A percentile compares a stretch with the other conserved stretches of the same genome.
Conservation (phyloP, 1,140 invertebrate species). For the Nylanderia fulva region DNA sequence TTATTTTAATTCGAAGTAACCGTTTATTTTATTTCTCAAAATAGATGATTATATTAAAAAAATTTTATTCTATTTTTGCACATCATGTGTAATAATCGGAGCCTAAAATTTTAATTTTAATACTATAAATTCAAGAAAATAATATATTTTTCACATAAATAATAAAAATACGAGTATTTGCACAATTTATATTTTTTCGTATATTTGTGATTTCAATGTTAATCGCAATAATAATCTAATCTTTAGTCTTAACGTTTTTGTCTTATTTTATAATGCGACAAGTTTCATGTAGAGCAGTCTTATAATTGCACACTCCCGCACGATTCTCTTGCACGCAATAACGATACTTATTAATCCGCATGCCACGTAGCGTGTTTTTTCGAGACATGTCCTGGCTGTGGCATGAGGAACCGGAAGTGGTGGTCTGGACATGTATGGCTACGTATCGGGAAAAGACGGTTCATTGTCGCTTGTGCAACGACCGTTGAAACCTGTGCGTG, state of each 20-base stretch:
- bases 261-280: conserved; percentile 45
- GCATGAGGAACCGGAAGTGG: conserved; percentile 78
- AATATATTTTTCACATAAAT: background rate
- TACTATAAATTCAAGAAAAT: background rate
- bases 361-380: conserved; percentile 61
- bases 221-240: background rate
- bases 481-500: conserved; percentile 52
- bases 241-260: conserved; percentile 11
- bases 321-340: conserved; percentile 45
- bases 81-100: background rate
- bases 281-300: conserved; percentile 41
- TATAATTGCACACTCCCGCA: conserved; percentile 58
- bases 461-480: conserved; percentile 70
- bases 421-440: conserved; percentile 72
- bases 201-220: background rate
- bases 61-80: background rate
- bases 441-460: conserved; percentile 71
- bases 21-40: background rate
- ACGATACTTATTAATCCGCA: conserved; percentile 52
- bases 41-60: background rate
- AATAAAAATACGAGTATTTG: background rate
- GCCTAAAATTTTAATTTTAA: background rate
- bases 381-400: conserved; percentile 50
- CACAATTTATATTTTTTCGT: background rate
- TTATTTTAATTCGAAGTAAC: background rate